A percentile compares a stretch with the other conserved stretches of the same genome.
Evolutionary conservation across 2,113 vertebrate genomes (phyloP).

Genomic region (Nesoenas mayeri): DNA sequence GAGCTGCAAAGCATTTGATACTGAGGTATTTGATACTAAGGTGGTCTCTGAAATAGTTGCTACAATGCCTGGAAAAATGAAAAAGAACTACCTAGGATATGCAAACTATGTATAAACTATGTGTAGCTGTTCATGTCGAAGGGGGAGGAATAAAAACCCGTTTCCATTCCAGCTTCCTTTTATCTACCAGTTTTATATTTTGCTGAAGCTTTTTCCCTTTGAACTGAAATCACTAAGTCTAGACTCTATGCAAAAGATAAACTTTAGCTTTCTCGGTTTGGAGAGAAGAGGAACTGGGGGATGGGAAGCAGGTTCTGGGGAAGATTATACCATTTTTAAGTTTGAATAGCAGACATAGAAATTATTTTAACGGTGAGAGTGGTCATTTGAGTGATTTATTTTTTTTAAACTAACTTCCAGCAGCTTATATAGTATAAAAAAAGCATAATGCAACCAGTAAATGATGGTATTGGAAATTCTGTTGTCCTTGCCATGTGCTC

Average conservation of each 20-base stretch:
- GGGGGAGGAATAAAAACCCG: neutral
- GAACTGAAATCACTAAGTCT: neutral
- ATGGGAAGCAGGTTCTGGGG: neutral
- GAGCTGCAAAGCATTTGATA: neutral
- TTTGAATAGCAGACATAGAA: neutral
- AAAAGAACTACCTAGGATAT: neutral
- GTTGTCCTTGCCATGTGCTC: neutral
- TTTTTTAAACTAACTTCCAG: neutral
- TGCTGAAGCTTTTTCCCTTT: neutral
- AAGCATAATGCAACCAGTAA: neutral
- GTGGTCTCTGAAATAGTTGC: neutral
- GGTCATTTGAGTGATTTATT: neutral
- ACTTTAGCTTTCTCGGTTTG: neutral
- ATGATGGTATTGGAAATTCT: neutral
- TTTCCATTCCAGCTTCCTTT: conserved; percentile 1
- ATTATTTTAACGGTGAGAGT: neutral
- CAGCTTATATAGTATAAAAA: neutral
- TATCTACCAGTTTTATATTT: neutral
- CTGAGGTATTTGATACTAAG: neutral
- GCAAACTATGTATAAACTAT: neutral
- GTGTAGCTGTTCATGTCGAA: neutral
- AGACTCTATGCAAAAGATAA: neutral
- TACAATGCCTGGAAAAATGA: neutral
- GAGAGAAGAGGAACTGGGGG: neutral
- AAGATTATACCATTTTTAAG: neutral